phyloP scores from a whole-genome alignment of 1,140 invertebrate genomes.

The Drosophila arizonae region DNA sequence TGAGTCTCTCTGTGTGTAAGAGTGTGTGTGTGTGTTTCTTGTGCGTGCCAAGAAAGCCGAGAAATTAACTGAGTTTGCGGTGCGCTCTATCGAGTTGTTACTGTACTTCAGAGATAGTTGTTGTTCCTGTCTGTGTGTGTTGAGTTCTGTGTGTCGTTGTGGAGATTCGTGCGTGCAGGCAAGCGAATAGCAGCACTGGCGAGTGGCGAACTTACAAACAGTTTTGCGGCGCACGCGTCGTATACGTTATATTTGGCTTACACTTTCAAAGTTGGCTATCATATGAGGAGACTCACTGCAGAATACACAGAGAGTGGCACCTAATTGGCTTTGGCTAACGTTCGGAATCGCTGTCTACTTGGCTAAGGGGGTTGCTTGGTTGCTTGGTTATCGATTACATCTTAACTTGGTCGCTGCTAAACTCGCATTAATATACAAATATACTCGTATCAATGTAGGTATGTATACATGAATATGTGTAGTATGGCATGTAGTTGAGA shows the following conservation, averaged over 20 bases:
- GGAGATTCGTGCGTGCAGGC: slow-evolving; percentile 57
- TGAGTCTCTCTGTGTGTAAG: slow-evolving; percentile 13
- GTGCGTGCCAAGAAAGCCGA: slow-evolving; percentile 64
- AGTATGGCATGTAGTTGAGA: not conserved
- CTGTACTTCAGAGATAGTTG: slow-evolving; percentile 41
- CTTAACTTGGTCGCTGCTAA: slow-evolving; percentile 43
- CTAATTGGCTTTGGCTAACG: slow-evolving; percentile 60
- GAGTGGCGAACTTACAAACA: slow-evolving; percentile 65
- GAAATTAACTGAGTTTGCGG: slow-evolving; percentile 62
- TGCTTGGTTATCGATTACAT: slow-evolving; percentile 24
- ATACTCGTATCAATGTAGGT: slow-evolving; percentile 12
- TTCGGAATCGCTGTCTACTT: slow-evolving; percentile 68
- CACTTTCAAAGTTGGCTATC: slow-evolving; percentile 67
- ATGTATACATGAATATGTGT: slow-evolving; percentile 3
- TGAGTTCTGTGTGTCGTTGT: slow-evolving; percentile 25
- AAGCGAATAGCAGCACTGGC: slow-evolving; percentile 62
- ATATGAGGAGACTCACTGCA: slow-evolving; percentile 32
- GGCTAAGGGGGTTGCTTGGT: slow-evolving; percentile 34
- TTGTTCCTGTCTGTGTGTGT: slow-evolving; percentile 41
- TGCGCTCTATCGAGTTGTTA: slow-evolving; percentile 64
- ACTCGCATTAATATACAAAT: slow-evolving; percentile 11
- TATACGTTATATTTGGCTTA: slow-evolving; percentile 78
- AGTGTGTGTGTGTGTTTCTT: not conserved
- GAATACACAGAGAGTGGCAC: slow-evolving; percentile 40
- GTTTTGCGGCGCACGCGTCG: slow-evolving; percentile 62